Evolutionary conservation across 2,113 vertebrate genomes (phyloP), one percentile per base, ranked within the genome.

Genomic region (Ammodytes dubius): DNA sequence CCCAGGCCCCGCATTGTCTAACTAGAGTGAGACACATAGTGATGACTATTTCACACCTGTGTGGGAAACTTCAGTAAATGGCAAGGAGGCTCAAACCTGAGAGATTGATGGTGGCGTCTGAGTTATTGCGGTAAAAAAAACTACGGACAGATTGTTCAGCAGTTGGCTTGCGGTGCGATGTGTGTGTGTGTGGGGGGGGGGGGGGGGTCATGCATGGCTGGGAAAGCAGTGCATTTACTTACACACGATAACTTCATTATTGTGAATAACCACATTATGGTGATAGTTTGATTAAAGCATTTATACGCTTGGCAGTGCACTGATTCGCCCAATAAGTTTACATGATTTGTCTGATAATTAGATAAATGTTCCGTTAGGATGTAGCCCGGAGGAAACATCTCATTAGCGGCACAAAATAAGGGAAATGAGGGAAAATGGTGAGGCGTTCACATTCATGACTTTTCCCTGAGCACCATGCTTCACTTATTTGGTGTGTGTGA

Each of bases 21-120:
- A 84, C 69, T 65, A 15, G 63, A 87, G 79, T 67, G 85, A 87
- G 90, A 93, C 89, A 75, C 83, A 58, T 27, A 27, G 10, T n/a
- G 61, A 88, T 89, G 90, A 91, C 89, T 85, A 81, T 82, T 80
- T 93, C 84, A 82, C 92, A 90, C 92, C 92, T 92, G 86, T 74
- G 82, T 93, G 87, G 77, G 78, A 91, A 88, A 86, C 74, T 76
- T 85, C 78, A 87, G 72, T 82, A 27, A 81, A 85, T 67, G 87
- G 86, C 87, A 57, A 43, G 40, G 64, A 79, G 84, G 72, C 60
- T 87, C 82, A 64, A n/a, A 74, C 78, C 59, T 79, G 60, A 85
- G 82, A 88, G 87, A 91, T 90, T 91, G 88, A 93, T 63, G 83
- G 42, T 3, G 19, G 42, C 56, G 74, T 71, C 54, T 81, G 81